Conservation (phyloP, 2,888 invertebrate species). For the Brachyopa scutellaris region DNA sequence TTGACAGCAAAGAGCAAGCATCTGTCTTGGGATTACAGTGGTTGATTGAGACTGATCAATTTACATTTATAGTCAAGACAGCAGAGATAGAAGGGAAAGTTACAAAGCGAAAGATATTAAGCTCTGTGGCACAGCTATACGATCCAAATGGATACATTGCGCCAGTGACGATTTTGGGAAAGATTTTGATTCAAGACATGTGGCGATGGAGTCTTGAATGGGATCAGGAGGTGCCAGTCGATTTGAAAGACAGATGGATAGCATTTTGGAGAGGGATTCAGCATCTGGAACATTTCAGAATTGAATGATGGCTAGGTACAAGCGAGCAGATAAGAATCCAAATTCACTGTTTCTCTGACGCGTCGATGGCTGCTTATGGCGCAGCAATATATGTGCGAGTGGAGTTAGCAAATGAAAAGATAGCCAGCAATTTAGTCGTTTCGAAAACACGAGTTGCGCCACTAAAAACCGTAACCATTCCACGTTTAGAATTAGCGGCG, state of each 20-base stretch:
- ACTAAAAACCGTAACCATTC: no score
- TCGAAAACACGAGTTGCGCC: no score
- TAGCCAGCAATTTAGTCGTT: no score
- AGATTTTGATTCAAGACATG: conserved; percentile 32
- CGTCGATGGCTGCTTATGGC: conserved; percentile 6
- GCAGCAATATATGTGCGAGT: no score
- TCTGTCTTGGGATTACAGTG: conserved; percentile 24
- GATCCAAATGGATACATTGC: conserved; percentile 28
- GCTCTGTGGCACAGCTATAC: conserved; percentile 21
- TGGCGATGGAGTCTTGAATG: conserved; percentile 8
- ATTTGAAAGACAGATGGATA: background rate
- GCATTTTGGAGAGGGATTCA: background rate
- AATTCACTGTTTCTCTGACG: background rate
- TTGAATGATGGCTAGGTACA: conserved; percentile 10
- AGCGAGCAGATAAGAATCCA: background rate
- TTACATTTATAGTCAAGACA: background rate
- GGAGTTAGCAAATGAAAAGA: no score
- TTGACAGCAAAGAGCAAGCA: background rate
- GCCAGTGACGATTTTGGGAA: conserved; percentile 8
- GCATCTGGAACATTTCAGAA: background rate
- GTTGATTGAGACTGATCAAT: conserved; percentile 16
- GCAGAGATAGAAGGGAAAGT: background rate
- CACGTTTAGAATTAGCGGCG: no score
- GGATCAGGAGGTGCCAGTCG: background rate
- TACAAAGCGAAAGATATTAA: conserved; percentile 35